These are phyloP conservation scores for Trichomycterus rosablanca DNA, from an alignment of 2,113 vertebrate species.

Conservation along the genomic window DNA sequence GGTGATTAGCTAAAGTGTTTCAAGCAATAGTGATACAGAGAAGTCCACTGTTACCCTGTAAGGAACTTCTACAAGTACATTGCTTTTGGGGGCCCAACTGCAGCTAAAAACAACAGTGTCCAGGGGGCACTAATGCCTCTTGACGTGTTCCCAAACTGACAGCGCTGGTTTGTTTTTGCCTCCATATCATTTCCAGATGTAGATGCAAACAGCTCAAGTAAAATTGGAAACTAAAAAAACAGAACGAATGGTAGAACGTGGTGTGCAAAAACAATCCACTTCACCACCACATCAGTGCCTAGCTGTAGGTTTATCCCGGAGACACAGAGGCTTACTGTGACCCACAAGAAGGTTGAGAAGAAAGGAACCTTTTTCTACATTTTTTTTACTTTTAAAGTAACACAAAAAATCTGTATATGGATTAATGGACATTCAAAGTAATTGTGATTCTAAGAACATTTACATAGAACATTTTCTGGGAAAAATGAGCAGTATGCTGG, in stretches of 20 bases:
- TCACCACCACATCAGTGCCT: conserved; percentile 29
- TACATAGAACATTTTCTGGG: too few species aligned
- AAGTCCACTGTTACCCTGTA: conserved; percentile 22
- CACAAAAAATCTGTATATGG: too few species aligned
- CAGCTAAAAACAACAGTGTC: conserved; percentile 30
- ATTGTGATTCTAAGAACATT: too few species aligned
- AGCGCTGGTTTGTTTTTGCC: conserved; percentile 66
- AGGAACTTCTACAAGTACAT: conserved; percentile 1
- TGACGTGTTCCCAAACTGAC: conserved; percentile 33
- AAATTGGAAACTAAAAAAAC: conserved; percentile 76
- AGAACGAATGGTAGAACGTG: conserved; percentile 38
- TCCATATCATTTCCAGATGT: conserved; percentile 78
- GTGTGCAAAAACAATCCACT: conserved; percentile 41
- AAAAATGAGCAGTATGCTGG: too few species aligned
- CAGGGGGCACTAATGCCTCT: conserved; percentile 32
- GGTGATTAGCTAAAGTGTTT: conserved; percentile 10
- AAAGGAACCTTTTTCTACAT: conserved; percentile 1
- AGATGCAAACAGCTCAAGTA: conserved; percentile 66
- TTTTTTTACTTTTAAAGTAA: conserved; percentile 13
- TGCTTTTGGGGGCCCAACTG: conserved; percentile 36
- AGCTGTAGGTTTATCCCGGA: conserved; percentile 58
- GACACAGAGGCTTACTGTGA: conserved; percentile 55
- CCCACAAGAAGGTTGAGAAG: conserved; percentile 28
- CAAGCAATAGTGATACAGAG: conserved; percentile 44
- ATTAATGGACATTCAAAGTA: too few species aligned